phyloP scores from a whole-genome alignment of 2,797 vertebrate species.

The Apodemus agrarius region DNA sequence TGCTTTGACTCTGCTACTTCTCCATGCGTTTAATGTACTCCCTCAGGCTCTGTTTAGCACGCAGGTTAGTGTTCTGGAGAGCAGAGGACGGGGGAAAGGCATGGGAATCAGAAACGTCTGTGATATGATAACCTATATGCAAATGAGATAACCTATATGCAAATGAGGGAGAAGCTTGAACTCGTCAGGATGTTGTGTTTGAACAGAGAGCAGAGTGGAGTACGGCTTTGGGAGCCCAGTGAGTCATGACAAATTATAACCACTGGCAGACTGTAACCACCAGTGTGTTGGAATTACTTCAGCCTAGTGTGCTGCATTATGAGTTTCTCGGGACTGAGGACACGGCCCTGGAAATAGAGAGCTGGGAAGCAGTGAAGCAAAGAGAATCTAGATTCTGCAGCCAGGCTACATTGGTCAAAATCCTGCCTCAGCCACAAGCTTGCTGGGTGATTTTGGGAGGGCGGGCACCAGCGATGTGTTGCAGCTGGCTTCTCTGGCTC shows the following conservation, averaged over 20 bases:
- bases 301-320: neutral
- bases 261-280: neutral
- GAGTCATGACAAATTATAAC: neutral
- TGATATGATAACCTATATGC: neutral
- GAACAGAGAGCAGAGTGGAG: neutral
- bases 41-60: slow-evolving; percentile 29
- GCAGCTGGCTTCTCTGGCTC: neutral
- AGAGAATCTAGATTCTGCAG: neutral
- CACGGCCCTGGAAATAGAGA: neutral
- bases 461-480: accelerated
- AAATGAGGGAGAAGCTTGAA: neutral
- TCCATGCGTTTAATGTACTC: neutral
- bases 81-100: neutral
- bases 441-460: neutral
- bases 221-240: neutral
- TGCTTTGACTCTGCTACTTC: slow-evolving; percentile 14
- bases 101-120: slow-evolving; percentile 5
- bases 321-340: neutral
- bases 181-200: neutral
- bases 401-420: neutral
- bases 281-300: neutral
- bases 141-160: neutral
- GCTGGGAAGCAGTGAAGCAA: neutral
- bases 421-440: neutral
- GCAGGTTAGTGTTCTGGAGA: neutral